These are phyloP conservation scores for Perca fluviatilis DNA, from an alignment of 2,113 vertebrate genomes.

Conservation along the genomic window DNA sequence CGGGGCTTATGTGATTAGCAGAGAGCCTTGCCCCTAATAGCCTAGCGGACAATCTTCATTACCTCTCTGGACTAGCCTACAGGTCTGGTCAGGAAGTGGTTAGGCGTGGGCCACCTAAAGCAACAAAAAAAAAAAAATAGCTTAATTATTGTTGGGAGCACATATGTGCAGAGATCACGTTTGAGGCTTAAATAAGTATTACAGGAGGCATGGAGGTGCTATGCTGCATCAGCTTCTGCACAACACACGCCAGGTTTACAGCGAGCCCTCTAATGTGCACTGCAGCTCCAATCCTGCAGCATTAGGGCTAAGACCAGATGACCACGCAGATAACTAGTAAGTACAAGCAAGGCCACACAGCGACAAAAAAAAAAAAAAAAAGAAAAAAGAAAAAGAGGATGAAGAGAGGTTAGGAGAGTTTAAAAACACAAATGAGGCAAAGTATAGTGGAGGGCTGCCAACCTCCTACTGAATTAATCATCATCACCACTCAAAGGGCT, in stretches of 20 bases:
- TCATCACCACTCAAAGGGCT: constrained; percentile 70
- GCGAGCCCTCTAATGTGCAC: constrained; percentile 61
- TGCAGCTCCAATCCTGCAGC: constrained; percentile 65
- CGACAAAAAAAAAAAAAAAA: constrained; percentile 23
- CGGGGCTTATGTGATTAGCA: constrained; percentile 85
- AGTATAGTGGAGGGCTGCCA: constrained; percentile 58
- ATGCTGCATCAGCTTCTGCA: constrained; percentile 32
- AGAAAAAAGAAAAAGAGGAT: constrained; percentile 16
- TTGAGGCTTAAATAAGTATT: constrained; percentile 27
- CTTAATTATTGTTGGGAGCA: not conserved
- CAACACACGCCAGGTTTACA: constrained; percentile 46
- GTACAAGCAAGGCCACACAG: constrained; percentile 48
- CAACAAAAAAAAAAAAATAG: not conserved
- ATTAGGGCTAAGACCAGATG: constrained; percentile 79
- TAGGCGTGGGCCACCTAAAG: not conserved
- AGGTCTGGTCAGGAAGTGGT: not conserved
- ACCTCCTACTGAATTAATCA: constrained; percentile 73
- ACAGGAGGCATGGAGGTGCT: constrained; percentile 13
- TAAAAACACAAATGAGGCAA: constrained; percentile 57
- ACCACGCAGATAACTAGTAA: constrained; percentile 59
- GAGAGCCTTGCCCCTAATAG: constrained; percentile 83
- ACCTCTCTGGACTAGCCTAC: constrained; percentile 56
- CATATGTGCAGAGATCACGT: not conserved
- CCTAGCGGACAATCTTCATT: constrained; percentile 79
- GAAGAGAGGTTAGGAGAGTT: constrained; percentile 50